A percentile compares a stretch with the other conserved stretches of the same genome.
phyloP scores from a whole-genome alignment of 2,797 vertebrate species.

The Sebastes variabilis region DNA sequence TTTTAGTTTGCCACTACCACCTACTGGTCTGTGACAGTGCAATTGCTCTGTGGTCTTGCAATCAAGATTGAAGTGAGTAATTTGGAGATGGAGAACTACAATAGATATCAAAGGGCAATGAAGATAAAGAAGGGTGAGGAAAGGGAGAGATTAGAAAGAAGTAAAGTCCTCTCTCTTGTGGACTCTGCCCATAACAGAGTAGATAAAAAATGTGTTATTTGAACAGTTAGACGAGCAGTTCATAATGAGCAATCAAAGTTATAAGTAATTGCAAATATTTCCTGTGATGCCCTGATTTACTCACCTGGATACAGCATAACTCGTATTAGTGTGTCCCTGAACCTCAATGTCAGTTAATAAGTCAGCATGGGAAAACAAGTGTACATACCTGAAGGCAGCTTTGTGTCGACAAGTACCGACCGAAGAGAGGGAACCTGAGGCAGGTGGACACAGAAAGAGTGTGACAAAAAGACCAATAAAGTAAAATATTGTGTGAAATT shows the following conservation, averaged over 20 bases:
- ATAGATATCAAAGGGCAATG: slow-evolving; percentile 62
- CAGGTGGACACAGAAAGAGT: background rate
- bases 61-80: background rate
- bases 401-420: slow-evolving; percentile 49
- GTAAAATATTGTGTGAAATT: background rate
- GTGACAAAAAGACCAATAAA: background rate
- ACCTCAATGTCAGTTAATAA: slow-evolving; percentile 15
- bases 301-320: background rate
- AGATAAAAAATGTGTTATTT: slow-evolving; percentile 37
- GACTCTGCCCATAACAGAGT: slow-evolving; percentile 56
- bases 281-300: background rate
- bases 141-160: slow-evolving; percentile 47
- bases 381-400: slow-evolving; percentile 55
- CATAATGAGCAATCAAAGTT: background rate
- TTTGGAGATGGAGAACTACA: background rate
- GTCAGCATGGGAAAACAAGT: slow-evolving; percentile 27
- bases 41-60: background rate
- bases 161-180: slow-evolving; percentile 52
- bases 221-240: background rate
- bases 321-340: background rate
- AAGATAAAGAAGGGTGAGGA: slow-evolving; percentile 60
- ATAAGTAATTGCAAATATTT: background rate
- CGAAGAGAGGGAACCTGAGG: slow-evolving; percentile 25
- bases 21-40: background rate
- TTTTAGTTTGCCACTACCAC: background rate